These are phyloP conservation scores for Tetraodon nigroviridis DNA, from an alignment of 2,113 vertebrate species.

Conservation along the genomic window DNA sequence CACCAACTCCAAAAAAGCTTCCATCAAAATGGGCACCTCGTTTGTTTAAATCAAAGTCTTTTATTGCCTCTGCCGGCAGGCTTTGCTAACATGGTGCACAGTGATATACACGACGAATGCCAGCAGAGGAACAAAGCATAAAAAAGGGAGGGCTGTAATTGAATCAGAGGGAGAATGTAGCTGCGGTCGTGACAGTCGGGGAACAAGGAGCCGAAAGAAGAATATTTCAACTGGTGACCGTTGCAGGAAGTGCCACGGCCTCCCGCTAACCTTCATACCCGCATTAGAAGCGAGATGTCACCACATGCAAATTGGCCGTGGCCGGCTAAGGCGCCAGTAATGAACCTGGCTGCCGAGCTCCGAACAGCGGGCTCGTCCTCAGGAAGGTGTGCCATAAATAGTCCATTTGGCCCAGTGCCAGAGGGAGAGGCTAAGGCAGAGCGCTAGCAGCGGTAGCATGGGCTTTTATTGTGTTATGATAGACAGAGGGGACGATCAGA, in stretches of 20 bases:
- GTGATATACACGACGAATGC: constrained; percentile 38
- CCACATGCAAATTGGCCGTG: constrained; percentile 69
- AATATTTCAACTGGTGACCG: constrained; percentile 47
- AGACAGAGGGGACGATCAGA: constrained; percentile 70
- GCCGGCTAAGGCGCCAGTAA: constrained; percentile 58
- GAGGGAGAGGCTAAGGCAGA: constrained; percentile 48
- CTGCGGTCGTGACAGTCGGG: constrained; percentile 24
- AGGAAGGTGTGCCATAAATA: constrained; percentile 66
- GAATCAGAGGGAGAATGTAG: constrained; percentile 37
- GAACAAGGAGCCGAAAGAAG: constrained; percentile 32
- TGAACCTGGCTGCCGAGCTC: constrained; percentile 65
- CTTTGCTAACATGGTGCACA: constrained; percentile 10
- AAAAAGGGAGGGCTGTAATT: constrained; percentile 33
- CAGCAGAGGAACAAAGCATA: constrained; percentile 39
- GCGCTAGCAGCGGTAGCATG: constrained; percentile 52
- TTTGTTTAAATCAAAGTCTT: constrained; percentile 1
- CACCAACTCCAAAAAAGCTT: neutral
- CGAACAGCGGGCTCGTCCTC: constrained; percentile 40
- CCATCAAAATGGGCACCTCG: neutral
- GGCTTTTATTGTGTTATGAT: constrained; percentile 71
- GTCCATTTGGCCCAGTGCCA: constrained; percentile 64
- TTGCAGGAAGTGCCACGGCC: constrained; percentile 51
- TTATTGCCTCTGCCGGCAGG: constrained; percentile 1
- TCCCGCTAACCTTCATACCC: constrained; percentile 66
- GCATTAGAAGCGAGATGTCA: constrained; percentile 64